phyloP scores from a whole-genome alignment of 2,113 vertebrate species.

The Porphyrio hochstetteri region DNA sequence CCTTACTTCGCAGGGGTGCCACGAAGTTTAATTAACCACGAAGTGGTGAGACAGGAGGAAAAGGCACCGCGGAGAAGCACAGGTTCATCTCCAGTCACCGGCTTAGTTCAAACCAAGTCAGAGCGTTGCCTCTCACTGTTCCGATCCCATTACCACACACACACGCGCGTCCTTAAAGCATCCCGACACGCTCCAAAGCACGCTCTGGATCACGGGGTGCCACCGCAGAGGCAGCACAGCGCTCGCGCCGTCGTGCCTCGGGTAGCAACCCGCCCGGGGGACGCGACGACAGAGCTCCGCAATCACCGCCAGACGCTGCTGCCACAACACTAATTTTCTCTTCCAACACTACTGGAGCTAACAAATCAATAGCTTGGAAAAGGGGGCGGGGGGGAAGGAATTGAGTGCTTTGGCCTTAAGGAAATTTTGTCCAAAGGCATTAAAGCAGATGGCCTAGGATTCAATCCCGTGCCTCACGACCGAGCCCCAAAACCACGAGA shows the following conservation, averaged over 20 bases:
- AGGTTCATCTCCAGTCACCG: not conserved
- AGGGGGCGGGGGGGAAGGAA: fast-evolving
- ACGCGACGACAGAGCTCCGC: fast-evolving
- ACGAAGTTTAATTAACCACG: not conserved
- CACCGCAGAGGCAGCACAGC: not conserved
- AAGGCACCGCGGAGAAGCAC: not conserved
- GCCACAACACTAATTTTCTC: fast-evolving
- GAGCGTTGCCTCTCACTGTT: fast-evolving
- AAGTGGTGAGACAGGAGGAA: not conserved
- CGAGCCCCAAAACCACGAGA: not conserved
- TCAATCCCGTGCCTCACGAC: not conserved
- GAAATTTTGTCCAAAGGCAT: not conserved
- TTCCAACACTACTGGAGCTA: fast-evolving
- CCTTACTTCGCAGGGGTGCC: not conserved
- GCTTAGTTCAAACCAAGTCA: not conserved
- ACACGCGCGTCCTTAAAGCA: not conserved
- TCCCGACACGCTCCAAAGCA: not conserved
- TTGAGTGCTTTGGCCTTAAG: not conserved
- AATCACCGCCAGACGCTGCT: fast-evolving
- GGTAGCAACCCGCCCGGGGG: not conserved
- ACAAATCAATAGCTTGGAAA: not conserved
- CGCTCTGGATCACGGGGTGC: not conserved
- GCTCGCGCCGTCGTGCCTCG: not conserved
- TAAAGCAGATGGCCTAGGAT: too few species aligned
- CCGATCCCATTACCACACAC: not conserved